phyloP scores from a whole-genome alignment of 2,797 vertebrate genomes.

The Podargus strigoides region DNA sequence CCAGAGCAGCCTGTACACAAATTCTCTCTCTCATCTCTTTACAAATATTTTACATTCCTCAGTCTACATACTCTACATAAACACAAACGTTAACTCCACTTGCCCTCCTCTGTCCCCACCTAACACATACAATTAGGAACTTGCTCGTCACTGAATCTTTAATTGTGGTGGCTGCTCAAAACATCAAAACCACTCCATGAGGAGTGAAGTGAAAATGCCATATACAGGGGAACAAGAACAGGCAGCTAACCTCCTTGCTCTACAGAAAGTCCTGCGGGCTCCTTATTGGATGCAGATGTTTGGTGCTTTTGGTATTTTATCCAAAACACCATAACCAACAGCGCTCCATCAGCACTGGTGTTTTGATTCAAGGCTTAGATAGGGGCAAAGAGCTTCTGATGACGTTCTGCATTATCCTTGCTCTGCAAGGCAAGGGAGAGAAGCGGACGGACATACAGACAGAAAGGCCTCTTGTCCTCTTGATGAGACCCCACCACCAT shows the following conservation, averaged over 20 bases:
- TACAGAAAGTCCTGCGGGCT: neutral
- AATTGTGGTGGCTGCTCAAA: neutral
- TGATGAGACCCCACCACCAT: neutral
- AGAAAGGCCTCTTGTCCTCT: neutral
- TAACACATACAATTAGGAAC: neutral
- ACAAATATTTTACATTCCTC: neutral
- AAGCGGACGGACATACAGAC: accelerated
- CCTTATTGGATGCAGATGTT: neutral
- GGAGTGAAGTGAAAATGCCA: too few relatives aligned
- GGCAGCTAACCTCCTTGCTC: neutral
- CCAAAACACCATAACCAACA: neutral
- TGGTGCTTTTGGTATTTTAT: neutral
- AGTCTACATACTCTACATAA: neutral
- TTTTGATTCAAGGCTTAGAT: neutral
- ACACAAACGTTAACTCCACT: too few relatives aligned
- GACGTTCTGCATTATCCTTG: accelerated
- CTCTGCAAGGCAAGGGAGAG: neutral
- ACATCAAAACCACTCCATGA: neutral
- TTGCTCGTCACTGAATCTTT: neutral
- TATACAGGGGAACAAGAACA: too few relatives aligned
- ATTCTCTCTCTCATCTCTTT: neutral
- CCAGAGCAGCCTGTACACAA: neutral
- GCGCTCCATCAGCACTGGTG: accelerated
- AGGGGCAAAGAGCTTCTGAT: neutral
- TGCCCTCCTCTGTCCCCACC: neutral